These are phyloP conservation scores for Gasterosteus aculeatus DNA, from an alignment of 2,113 vertebrate species.

Conservation along the genomic window DNA sequence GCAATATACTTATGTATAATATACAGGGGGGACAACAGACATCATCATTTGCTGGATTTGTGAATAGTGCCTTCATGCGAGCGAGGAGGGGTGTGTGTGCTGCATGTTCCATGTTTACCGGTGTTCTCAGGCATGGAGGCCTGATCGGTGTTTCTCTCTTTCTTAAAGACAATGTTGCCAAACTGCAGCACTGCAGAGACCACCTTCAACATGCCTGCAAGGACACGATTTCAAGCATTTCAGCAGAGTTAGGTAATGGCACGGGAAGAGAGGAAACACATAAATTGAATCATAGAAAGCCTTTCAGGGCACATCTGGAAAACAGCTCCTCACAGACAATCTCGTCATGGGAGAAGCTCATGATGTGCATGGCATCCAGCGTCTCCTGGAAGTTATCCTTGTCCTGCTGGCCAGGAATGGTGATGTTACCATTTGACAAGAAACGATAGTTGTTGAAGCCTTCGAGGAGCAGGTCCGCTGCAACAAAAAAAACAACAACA, in stretches of 20 bases:
- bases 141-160: slow-evolving; percentile 94
- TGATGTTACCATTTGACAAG: slow-evolving; percentile 95
- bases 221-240: not conserved
- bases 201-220: slow-evolving; percentile 92
- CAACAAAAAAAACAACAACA: slow-evolving; percentile 16
- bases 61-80: not conserved
- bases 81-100: not conserved
- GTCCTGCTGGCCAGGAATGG: slow-evolving; percentile 97
- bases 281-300: not conserved
- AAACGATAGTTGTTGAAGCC: slow-evolving; percentile 95
- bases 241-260: not conserved
- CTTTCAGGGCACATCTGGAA: slow-evolving; percentile 25
- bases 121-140: slow-evolving; percentile 98
- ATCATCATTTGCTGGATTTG: slow-evolving; percentile 7
- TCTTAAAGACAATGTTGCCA: slow-evolving; percentile 94
- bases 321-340: slow-evolving; percentile 87
- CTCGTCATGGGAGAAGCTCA: slow-evolving; percentile 97
- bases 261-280: not conserved
- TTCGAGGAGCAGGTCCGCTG: slow-evolving; percentile 93
- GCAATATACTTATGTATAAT: slow-evolving; percentile 1
- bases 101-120: slow-evolving; percentile 71
- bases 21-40: not conserved
- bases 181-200: slow-evolving; percentile 95
- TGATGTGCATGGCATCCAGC: slow-evolving; percentile 99
- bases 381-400: slow-evolving; percentile 99